phyloP scores from a whole-genome alignment of 2,113 vertebrate species.

The Mustelus asterias region DNA sequence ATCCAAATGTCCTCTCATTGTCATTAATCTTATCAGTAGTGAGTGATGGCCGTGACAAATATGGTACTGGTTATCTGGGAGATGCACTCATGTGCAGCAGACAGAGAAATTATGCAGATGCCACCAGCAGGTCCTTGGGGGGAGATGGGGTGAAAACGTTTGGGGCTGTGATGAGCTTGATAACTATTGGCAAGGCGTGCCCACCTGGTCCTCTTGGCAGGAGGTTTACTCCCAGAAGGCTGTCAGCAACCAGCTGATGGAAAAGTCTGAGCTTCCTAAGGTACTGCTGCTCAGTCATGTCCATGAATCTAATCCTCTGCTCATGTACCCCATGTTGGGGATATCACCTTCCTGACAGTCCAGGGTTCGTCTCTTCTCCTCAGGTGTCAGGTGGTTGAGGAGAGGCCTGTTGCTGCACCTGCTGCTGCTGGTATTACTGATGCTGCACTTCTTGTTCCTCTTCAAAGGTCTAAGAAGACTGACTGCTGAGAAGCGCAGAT shows the following conservation, averaged over 20 bases:
- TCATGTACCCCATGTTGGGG: neutral
- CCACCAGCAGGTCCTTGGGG: no score
- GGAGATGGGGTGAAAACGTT: neutral
- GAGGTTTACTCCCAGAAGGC: neutral
- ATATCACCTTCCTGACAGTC: neutral
- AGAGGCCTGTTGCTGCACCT: neutral
- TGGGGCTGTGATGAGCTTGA: no score
- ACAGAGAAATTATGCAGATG: neutral
- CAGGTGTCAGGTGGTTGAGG: neutral
- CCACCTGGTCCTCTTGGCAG: neutral
- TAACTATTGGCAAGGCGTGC: neutral
- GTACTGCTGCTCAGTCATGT: neutral
- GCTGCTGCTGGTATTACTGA: no score
- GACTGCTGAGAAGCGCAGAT: neutral
- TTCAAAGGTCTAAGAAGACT: neutral
- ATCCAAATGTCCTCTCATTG: neutral
- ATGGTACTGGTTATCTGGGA: no score
- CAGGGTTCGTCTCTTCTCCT: neutral
- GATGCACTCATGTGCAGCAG: neutral
- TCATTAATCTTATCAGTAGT: neutral
- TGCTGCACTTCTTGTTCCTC: neutral
- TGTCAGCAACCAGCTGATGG: neutral
- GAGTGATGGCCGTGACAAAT: no score
- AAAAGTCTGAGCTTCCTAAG: neutral
- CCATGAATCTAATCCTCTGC: neutral